phyloP scores from a whole-genome alignment of 1,140 invertebrate genomes.

The Drosophila ananassae region DNA sequence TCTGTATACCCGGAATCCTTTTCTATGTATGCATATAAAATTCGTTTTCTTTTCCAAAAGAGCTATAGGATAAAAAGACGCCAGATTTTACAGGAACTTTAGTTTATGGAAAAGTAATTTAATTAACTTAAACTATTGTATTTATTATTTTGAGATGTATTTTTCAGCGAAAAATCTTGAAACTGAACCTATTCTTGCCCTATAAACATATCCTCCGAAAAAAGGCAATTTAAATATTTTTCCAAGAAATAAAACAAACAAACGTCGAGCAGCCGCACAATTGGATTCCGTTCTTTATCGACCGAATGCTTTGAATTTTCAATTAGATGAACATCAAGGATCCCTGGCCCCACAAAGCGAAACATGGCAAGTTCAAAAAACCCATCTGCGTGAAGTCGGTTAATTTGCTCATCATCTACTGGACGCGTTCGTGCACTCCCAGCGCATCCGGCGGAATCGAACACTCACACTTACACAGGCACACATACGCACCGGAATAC shows the following conservation, averaged over 20 bases:
- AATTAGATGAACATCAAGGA: conserved; percentile 42
- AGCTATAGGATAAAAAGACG: too few relatives aligned
- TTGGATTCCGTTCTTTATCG: conserved; percentile 15
- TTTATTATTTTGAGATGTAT: too few relatives aligned
- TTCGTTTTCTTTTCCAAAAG: background rate
- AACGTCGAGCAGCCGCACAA: background rate
- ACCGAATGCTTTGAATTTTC: conserved; percentile 39
- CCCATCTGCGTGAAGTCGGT: conserved; percentile 57
- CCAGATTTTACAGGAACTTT: background rate
- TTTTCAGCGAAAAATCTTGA: background rate
- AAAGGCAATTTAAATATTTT: background rate
- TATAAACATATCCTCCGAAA: background rate
- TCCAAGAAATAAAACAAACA: conserved; percentile 4
- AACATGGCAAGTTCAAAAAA: conserved; percentile 49
- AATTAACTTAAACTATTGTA: too few relatives aligned
- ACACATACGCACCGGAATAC: conserved; percentile 5
- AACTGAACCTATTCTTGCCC: background rate
- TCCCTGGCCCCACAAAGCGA: conserved; percentile 1
- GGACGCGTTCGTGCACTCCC: conserved; percentile 59
- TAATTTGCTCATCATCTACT: conserved; percentile 69
- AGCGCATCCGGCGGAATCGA: conserved; percentile 63
- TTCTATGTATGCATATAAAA: conserved; percentile 3
- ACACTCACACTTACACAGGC: conserved; percentile 20
- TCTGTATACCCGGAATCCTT: conserved; percentile 9
- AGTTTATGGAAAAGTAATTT: background rate